Percentiles rank a stretch among this genome's conserved stretches.
phyloP scores from a whole-genome alignment of 2,113 vertebrate species.

The Heloderma charlesbogerti region DNA sequence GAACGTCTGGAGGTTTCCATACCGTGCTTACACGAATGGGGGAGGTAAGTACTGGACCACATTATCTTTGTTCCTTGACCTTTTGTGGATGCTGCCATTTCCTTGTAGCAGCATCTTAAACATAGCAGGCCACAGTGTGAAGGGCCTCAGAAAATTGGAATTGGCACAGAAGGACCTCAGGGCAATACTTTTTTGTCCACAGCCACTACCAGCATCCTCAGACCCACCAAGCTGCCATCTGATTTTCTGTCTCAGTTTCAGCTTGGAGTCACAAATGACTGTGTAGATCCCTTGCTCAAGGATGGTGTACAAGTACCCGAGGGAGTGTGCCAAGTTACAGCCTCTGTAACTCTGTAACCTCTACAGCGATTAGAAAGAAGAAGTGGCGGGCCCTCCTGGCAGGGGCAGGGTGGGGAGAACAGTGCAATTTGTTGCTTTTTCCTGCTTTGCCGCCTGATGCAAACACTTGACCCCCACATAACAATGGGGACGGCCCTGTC shows the following conservation, averaged over 20 bases:
- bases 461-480: too few relatives aligned
- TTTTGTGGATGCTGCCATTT: background rate
- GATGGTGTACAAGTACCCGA: background rate
- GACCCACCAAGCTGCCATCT: background rate
- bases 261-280: background rate
- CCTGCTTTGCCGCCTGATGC: too few relatives aligned
- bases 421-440: too few relatives aligned
- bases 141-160: too few relatives aligned
- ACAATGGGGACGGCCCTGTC: too few relatives aligned
- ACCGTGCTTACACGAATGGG: slow-evolving; percentile 84
- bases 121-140: background rate
- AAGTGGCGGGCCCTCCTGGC: too few relatives aligned
- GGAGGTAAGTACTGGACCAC: slow-evolving; percentile 73
- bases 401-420: too few relatives aligned
- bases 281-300: background rate
- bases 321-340: background rate
- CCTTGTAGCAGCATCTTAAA: background rate
- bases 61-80: background rate
- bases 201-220: background rate
- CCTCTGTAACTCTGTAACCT: too few relatives aligned
- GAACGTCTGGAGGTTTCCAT: slow-evolving; percentile 86
- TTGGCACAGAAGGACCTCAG: background rate
- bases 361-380: too few relatives aligned
- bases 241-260: background rate
- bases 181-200: background rate